Conservation (phyloP, 2,888 invertebrate genomes). For the Philopedon plagiatum region DNA sequence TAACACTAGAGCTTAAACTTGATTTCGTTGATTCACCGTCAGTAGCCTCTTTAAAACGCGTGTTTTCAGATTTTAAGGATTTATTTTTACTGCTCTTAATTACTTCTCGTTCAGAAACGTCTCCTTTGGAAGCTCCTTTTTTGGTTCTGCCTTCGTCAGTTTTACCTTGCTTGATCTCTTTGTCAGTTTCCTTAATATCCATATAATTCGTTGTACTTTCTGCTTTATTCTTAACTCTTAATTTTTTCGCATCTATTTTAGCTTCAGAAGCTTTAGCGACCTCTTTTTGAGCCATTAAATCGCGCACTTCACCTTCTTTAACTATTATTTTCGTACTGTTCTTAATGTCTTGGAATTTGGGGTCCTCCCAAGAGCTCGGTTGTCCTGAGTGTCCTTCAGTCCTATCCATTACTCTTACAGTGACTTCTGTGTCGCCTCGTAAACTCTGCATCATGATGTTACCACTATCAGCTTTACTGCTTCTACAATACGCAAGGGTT, state of each 20-base stretch:
- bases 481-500: constrained; percentile 60
- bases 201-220: not conserved
- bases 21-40: not conserved
- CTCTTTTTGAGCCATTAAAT: constrained; percentile 33
- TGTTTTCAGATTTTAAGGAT: not conserved
- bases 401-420: constrained; percentile 56
- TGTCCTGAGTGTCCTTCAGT: constrained; percentile 30
- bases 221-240: not conserved
- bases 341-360: constrained; percentile 38
- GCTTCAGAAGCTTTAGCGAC: not conserved
- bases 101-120: not conserved
- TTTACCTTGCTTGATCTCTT: not conserved
- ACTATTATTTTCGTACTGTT: constrained; percentile 39
- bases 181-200: not conserved
- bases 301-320: constrained; percentile 44
- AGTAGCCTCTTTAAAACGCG: not conserved
- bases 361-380: constrained; percentile 45
- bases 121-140: not conserved
- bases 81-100: not conserved
- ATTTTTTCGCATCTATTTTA: not conserved
- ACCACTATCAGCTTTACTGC: constrained; percentile 49
- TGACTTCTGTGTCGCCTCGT: constrained; percentile 59
- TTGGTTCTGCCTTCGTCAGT: not conserved
- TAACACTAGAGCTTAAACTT: not conserved
- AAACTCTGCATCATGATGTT: constrained; percentile 60